Conservation (phyloP, 2,888 invertebrate genomes). For the Meliscaeva auricollis region DNA sequence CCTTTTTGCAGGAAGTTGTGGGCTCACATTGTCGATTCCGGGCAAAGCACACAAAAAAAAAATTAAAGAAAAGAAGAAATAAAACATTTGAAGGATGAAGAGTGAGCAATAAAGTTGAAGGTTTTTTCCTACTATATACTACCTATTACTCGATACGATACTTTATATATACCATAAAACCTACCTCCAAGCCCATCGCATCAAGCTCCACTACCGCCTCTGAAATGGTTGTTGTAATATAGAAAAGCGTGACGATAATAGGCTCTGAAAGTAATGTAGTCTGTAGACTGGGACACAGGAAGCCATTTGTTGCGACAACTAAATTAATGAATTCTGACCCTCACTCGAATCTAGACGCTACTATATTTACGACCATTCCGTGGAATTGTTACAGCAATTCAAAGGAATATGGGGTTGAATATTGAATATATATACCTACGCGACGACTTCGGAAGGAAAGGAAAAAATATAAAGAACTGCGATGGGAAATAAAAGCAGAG, state of each 20-base stretch:
- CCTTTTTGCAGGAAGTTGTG: slow-evolving; percentile 45
- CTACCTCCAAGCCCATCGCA: neutral
- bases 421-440: slow-evolving; percentile 2
- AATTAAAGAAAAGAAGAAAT: neutral
- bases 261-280: slow-evolving; percentile 74
- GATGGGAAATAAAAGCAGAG: slow-evolving; percentile 41
- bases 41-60: slow-evolving; percentile 18
- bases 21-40: slow-evolving; percentile 48
- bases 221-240: slow-evolving; percentile 47
- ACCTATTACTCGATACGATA: neutral
- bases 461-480: slow-evolving; percentile 20
- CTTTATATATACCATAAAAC: neutral
- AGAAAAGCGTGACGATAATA: slow-evolving; percentile 73
- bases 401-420: slow-evolving; percentile 15
- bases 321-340: slow-evolving; percentile 72
- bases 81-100: slow-evolving; percentile 1
- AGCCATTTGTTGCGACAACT: slow-evolving; percentile 74
- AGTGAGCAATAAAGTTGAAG: slow-evolving; percentile 41
- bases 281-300: slow-evolving; percentile 68
- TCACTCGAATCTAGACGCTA: slow-evolving; percentile 24
- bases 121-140: slow-evolving; percentile 5
- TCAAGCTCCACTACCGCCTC: no score
- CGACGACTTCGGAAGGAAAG: neutral
- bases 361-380: slow-evolving; percentile 38
- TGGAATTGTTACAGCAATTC: slow-evolving; percentile 22